Conservation (phyloP, 64 coral and sea anemone genomes). For the Stichodactyla helianthus region DNA sequence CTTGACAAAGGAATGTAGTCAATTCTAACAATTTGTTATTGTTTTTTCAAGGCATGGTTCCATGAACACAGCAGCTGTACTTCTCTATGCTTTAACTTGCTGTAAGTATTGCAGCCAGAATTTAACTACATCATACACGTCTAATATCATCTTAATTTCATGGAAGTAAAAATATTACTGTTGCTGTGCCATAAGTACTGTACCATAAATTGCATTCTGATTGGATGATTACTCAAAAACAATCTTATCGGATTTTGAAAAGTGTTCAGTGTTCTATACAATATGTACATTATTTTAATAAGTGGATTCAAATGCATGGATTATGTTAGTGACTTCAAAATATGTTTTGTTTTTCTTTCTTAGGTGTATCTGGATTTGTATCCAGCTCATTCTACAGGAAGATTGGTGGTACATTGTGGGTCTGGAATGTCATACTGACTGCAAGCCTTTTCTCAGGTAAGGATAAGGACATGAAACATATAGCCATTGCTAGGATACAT, state of each 20-base stretch:
- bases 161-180: too few species aligned
- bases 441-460: constrained; percentile 88
- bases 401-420: constrained; percentile 95
- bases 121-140: too few species aligned
- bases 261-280: too few species aligned
- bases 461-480: background rate
- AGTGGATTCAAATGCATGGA: too few species aligned
- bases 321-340: too few species aligned
- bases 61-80: constrained; percentile 95
- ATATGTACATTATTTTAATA: too few species aligned
- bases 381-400: constrained; percentile 89
- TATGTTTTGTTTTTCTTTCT: background rate
- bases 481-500: too few species aligned
- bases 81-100: constrained; percentile 94
- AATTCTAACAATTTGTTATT: background rate
- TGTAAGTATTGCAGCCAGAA: constrained; percentile 67
- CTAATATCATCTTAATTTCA: too few species aligned
- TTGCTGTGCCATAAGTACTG: too few species aligned
- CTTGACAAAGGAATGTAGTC: background rate
- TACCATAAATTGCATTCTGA: too few species aligned
- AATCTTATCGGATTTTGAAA: too few species aligned
- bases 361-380: constrained; percentile 94
- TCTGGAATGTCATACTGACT: constrained; percentile 94
- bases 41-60: constrained; percentile 73
- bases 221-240: too few species aligned